phyloP scores from a whole-genome alignment of 2,113 vertebrate species.

The Notarius quadriscutis region DNA sequence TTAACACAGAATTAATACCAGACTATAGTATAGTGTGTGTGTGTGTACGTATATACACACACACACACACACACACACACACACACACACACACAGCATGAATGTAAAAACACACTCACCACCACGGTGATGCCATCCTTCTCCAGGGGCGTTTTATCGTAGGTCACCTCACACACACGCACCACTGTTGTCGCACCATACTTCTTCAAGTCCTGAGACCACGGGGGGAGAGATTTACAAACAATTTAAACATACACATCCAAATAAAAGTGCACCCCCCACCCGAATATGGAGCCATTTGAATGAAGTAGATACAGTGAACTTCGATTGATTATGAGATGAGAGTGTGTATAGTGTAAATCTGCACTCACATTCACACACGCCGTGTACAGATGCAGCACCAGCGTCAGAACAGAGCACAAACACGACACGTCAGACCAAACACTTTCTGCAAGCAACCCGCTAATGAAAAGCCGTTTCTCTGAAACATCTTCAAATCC shows the following conservation, averaged over 20 bases:
- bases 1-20: not conserved
- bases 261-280: not conserved
- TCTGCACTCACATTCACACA: not conserved
- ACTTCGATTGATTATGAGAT: not conserved
- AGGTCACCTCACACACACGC: slow-evolving; percentile 93
- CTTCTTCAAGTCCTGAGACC: slow-evolving; percentile 89
- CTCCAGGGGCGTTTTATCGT: slow-evolving; percentile 93
- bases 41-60: no score
- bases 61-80: no score
- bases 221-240: not conserved
- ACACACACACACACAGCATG: not conserved
- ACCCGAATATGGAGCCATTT: not conserved
- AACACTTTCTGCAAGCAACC: not conserved
- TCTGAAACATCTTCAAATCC: not conserved
- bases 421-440: not conserved
- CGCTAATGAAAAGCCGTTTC: not conserved
- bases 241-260: not conserved
- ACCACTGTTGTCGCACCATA: slow-evolving; percentile 93
- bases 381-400: not conserved
- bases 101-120: slow-evolving; percentile 71
- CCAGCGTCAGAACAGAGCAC: not conserved
- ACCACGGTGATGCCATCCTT: slow-evolving; percentile 93
- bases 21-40: slow-evolving; percentile 43
- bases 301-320: not conserved
- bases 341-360: not conserved